These are phyloP conservation scores for Herpailurus yagouaroundi DNA, from an alignment of 2,113 vertebrate genomes.

Conservation along the genomic window DNA sequence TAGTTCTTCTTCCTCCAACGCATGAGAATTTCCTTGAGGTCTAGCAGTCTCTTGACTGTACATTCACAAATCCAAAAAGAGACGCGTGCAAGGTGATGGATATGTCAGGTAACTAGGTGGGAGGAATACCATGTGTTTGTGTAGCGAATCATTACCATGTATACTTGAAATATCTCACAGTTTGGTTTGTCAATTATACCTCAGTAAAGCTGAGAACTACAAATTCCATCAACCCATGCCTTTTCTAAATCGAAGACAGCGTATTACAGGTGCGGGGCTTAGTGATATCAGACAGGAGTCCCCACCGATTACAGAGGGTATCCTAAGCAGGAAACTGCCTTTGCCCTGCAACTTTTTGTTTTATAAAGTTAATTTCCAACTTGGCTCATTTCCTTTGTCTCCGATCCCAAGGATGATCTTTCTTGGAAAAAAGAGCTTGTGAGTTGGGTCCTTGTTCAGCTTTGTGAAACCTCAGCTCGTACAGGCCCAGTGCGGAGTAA, in stretches of 20 bases:
- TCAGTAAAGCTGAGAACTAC: neutral
- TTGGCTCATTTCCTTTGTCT: conserved; percentile 11
- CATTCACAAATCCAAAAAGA: neutral
- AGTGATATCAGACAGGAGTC: too few relatives aligned
- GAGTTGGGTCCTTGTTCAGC: neutral
- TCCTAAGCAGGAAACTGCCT: neutral
- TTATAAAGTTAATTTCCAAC: neutral
- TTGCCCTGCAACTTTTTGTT: neutral
- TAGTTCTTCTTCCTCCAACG: neutral
- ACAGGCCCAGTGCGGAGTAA: neutral
- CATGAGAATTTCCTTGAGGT: neutral
- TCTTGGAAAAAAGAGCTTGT: neutral
- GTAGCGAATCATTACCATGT: neutral
- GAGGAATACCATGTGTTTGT: neutral
- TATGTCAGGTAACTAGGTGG: neutral
- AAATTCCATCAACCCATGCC: neutral
- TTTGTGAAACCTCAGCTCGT: neutral
- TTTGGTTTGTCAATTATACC: neutral
- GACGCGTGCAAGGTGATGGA: neutral
- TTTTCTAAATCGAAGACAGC: neutral
- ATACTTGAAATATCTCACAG: neutral
- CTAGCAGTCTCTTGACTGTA: neutral
- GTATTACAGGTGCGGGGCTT: neutral
- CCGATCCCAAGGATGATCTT: neutral
- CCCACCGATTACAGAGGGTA: too few relatives aligned